A percentile compares a stretch with the other conserved stretches of the same genome.
Conservation (phyloP, 2,797 vertebrate genomes). For the Danio albolineatus region DNA sequence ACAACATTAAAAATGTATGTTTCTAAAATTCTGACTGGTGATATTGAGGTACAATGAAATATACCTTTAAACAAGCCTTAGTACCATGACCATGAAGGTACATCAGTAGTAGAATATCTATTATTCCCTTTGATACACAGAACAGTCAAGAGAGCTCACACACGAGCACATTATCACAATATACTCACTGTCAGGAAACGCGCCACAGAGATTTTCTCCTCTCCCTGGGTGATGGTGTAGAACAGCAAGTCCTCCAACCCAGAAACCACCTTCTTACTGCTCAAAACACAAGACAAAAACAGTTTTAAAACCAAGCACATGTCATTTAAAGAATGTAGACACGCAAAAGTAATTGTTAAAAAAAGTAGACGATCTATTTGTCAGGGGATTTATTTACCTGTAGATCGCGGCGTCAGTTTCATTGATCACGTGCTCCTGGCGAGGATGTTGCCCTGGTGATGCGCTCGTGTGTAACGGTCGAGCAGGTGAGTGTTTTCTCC, state of each 20-base stretch:
- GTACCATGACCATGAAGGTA: background rate
- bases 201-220: constrained; percentile 84
- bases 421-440: constrained; percentile 63
- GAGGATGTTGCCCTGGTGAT: constrained; percentile 68
- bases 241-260: constrained; percentile 88
- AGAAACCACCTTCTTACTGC: constrained; percentile 73
- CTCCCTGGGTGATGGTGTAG: constrained; percentile 89
- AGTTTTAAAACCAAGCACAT: no score
- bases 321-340: no score
- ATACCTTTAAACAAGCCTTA: no score
- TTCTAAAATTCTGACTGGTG: no score
- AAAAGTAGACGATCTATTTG: background rate
- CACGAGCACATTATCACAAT: background rate
- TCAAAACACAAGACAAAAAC: constrained; percentile 22
- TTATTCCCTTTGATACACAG: background rate
- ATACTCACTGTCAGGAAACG: constrained; percentile 86
- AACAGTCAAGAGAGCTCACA: background rate
- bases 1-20: no score
- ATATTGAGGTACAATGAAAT: no score
- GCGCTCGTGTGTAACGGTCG: constrained; percentile 64
- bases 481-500: constrained; percentile 67
- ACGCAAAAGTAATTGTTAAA: no score
- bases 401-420: constrained; percentile 61
- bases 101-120: background rate
- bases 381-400: constrained; percentile 63